Percentiles rank a stretch among this genome's conserved stretches.
Evolutionary conservation across 2,797 vertebrate species (phyloP).

Genomic region (Gephyroberyx darwinii): DNA sequence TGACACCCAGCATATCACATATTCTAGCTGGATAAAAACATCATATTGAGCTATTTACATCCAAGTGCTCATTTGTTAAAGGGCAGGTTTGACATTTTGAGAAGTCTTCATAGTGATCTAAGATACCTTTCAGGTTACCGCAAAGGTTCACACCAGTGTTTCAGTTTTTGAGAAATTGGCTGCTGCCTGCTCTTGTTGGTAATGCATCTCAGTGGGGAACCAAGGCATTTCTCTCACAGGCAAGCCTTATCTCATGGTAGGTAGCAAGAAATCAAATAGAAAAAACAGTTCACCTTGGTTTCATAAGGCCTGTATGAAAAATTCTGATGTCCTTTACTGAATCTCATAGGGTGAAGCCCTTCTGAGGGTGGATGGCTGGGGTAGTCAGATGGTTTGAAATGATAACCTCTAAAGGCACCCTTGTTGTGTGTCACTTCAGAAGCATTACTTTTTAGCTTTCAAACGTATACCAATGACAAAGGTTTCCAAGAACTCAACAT

Average conservation of each 20-base stretch:
- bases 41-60: slow-evolving; percentile 34
- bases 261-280: not conserved
- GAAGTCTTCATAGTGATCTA: slow-evolving; percentile 32
- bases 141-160: too few relatives aligned
- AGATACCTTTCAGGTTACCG: not conserved
- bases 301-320: not conserved
- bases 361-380: not conserved
- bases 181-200: not conserved
- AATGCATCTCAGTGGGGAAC: not conserved
- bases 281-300: not conserved
- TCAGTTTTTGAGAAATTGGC: not conserved
- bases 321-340: not conserved
- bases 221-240: not conserved
- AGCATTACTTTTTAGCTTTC: too few relatives aligned
- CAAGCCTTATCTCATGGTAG: not conserved
- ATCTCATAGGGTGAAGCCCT: not conserved
- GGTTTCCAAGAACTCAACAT: too few relatives aligned
- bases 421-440: not conserved
- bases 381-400: not conserved
- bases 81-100: slow-evolving; percentile 34
- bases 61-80: slow-evolving; percentile 36
- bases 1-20: slow-evolving; percentile 10
- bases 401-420: not conserved
- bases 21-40: slow-evolving; percentile 29
- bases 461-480: too few relatives aligned